Conservation (phyloP, 1,140 invertebrate genomes). For the Marisa cornuarietis region DNA sequence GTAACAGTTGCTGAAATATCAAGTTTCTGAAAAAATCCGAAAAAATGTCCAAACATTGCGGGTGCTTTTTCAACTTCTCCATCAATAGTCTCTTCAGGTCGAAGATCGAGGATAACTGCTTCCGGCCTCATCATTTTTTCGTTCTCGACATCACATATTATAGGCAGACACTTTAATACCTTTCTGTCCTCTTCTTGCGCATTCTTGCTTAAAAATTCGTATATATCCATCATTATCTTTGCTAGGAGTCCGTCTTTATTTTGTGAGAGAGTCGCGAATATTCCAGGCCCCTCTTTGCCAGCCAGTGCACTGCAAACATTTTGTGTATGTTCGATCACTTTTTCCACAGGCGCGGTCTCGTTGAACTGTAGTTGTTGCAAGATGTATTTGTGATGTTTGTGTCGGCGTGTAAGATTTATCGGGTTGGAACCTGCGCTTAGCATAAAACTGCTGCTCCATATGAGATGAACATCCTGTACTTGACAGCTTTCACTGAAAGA, state of each 20-base stretch:
- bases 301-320: not conserved
- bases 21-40: constrained; percentile 40
- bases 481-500: constrained; percentile 24
- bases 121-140: constrained; percentile 37
- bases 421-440: no score
- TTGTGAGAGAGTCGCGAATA: not conserved
- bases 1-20: constrained; percentile 31
- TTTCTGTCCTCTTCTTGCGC: not conserved
- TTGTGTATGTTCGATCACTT: not conserved
- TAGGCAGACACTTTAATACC: constrained; percentile 18
- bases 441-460: constrained; percentile 36
- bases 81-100: constrained; percentile 15
- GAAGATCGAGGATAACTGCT: constrained; percentile 34
- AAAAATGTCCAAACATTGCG: constrained; percentile 34
- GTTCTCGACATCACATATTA: constrained; percentile 27
- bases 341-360: not conserved
- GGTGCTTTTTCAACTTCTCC: constrained; percentile 43
- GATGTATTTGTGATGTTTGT: no score
- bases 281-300: not conserved
- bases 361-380: not conserved
- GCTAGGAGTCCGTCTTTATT: constrained; percentile 10
- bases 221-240: constrained; percentile 25
- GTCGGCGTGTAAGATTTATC: no score
- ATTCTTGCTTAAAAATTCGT: constrained; percentile 17
- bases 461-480: constrained; percentile 10